Conservation (phyloP, 2,888 invertebrate genomes). For the Hipparchia semele region DNA sequence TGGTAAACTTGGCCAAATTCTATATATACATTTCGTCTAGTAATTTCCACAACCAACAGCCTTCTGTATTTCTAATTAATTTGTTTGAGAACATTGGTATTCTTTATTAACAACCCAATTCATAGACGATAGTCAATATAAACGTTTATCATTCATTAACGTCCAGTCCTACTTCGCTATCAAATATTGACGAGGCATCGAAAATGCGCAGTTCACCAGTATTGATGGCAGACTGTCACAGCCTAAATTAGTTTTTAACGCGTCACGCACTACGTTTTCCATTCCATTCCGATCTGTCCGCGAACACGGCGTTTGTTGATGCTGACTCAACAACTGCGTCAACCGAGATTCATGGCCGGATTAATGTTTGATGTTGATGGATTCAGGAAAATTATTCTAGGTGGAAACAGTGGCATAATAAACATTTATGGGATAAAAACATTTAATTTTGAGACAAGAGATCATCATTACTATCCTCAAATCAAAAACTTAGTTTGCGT, state of each 20-base stretch:
- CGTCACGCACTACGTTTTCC: conserved; percentile 1
- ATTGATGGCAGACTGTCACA: conserved; percentile 24
- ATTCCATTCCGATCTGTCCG: neutral
- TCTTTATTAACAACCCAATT: too few relatives aligned
- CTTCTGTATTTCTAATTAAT: too few relatives aligned
- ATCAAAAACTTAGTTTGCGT: too few relatives aligned
- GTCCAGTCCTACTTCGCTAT: conserved; percentile 30
- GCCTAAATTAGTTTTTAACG: conserved; percentile 23
- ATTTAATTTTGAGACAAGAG: too few relatives aligned
- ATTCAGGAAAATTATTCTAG: neutral
- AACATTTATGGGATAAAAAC: too few relatives aligned
- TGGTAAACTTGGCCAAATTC: too few relatives aligned
- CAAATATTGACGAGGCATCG: conserved; percentile 27
- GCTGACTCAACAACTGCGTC: neutral
- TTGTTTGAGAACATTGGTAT: too few relatives aligned
- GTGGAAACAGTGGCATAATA: too few relatives aligned
- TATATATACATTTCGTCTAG: too few relatives aligned
- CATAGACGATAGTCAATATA: neutral
- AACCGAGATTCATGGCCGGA: neutral
- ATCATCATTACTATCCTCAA: too few relatives aligned
- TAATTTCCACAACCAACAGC: too few relatives aligned
- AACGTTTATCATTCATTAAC: neutral
- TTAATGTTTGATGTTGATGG: neutral
- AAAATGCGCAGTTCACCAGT: conserved; percentile 33
- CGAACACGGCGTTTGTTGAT: neutral